Percentiles rank a stretch among this genome's conserved stretches.
These are phyloP conservation scores for Pocillopora damicornis DNA, from an alignment of 64 coral and sea anemone genomes.

Conservation along the genomic window DNA sequence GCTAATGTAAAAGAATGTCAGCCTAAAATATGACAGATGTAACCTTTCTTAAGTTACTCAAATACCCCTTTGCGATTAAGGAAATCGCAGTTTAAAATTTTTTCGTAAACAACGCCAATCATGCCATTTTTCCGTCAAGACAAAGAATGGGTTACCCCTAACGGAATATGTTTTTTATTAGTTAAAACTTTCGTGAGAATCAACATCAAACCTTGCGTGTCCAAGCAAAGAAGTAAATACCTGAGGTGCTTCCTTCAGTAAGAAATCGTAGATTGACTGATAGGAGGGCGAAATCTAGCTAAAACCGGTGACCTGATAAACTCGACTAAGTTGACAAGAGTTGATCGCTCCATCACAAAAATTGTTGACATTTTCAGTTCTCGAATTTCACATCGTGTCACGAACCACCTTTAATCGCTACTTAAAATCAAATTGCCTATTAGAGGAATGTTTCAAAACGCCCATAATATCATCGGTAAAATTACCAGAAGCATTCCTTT, in stretches of 20 bases:
- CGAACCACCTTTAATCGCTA: background rate
- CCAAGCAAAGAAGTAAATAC: background rate
- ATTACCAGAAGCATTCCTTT: slow-evolving; percentile 14
- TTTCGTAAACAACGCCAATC: slow-evolving; percentile 14
- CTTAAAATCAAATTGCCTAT: background rate
- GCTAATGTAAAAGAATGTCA: too few species aligned
- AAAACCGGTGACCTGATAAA: background rate
- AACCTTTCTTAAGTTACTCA: background rate
- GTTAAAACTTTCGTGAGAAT: background rate
- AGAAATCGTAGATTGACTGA: background rate
- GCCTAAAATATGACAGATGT: background rate
- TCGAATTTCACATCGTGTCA: slow-evolving; percentile 4
- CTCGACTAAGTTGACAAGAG: background rate
- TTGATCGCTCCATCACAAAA: background rate
- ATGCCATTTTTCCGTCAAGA: background rate
- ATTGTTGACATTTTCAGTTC: background rate
- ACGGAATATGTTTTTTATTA: background rate
- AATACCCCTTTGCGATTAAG: background rate
- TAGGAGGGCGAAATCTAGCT: background rate
- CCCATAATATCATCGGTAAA: slow-evolving; percentile 9
- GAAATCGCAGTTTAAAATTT: background rate
- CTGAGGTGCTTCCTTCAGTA: background rate
- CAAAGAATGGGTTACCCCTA: background rate
- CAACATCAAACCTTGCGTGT: background rate
- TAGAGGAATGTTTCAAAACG: background rate